Base-by-base conservation (phyloP, 2,888 invertebrate genomes). In the Conchocele bisecta region DNA sequence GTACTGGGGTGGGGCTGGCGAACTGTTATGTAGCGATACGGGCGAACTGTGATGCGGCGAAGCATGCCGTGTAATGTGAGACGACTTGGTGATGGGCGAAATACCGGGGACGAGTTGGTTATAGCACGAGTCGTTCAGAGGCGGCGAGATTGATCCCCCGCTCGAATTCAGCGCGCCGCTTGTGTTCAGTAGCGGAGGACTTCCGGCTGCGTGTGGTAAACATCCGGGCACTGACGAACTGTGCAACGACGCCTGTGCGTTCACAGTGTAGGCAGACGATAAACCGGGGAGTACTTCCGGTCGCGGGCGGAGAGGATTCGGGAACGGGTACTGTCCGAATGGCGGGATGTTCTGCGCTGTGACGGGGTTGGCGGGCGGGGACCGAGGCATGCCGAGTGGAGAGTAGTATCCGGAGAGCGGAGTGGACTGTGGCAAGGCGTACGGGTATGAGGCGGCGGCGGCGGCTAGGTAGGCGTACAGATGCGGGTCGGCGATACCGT, bases 381-480 rank as follows among this genome's bases (percentile, higher is more conserved):
- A 60, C 11, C 76, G 35, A 35, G 81, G 71, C 46, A 81, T 67
- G 31, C 77, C 78, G 3, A 82, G 70, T 33, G 85, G 85, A 24
- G 84, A 80, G 33, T 83, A 79, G 78, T 86, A 86, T 69, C 85
- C 84, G 61, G 82, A 85, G 64, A 86, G 79, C 6, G 84, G 81
- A 17, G 77, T 60, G 6, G 83, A 53, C 53, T 76, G 79, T n/a
- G 83, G 73, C 17, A 85, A 63, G 6, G 82, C 82, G 73, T 85
- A 87, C n/a, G 86, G 86, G 64, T 84, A 84, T 3, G 86, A 83
- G 28, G 89, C 87, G 0, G 98, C 97, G 88, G 98, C 97, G 1
- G 97, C 93, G 9, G 98, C 94, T 35, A 97, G 95, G 2, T 98
- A 98, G 44, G 92, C 91, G 5, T 98, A 97, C 85, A 98, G 94